phyloP scores from a whole-genome alignment of 1,140 invertebrate genomes.

The Musca domestica region DNA sequence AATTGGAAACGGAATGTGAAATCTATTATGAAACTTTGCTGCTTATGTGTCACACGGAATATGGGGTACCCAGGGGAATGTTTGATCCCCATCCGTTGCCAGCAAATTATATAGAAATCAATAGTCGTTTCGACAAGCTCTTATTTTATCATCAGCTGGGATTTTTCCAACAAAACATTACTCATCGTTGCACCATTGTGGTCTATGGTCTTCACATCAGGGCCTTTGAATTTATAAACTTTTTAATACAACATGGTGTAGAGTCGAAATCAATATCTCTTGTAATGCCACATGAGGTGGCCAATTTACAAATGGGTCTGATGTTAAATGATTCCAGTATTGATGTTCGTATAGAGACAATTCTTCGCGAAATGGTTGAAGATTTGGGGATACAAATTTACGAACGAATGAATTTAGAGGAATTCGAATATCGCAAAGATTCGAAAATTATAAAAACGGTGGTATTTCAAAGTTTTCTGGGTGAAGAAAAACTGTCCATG shows the following conservation, averaged over 20 bases:
- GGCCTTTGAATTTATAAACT: slow-evolving; percentile 39
- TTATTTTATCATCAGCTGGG: slow-evolving; percentile 38
- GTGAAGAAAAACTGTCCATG: background rate
- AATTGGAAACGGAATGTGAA: slow-evolving; percentile 30
- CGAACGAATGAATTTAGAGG: slow-evolving; percentile 25
- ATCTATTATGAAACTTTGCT: slow-evolving; percentile 41
- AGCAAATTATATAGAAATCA: slow-evolving; percentile 38
- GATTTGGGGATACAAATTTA: slow-evolving; percentile 29
- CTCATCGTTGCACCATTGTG: slow-evolving; percentile 28
- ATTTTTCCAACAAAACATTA: slow-evolving; percentile 18
- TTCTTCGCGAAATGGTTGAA: slow-evolving; percentile 34
- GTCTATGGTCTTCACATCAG: slow-evolving; percentile 36
- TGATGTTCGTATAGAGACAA: slow-evolving; percentile 33
- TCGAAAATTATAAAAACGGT: slow-evolving; percentile 17
- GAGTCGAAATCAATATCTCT: slow-evolving; percentile 18
- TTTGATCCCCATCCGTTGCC: slow-evolving; percentile 11
- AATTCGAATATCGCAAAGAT: slow-evolving; percentile 26
- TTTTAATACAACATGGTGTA: slow-evolving; percentile 34
- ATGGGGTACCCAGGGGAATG: slow-evolving; percentile 1
- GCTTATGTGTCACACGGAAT: slow-evolving; percentile 30
- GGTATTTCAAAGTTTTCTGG: slow-evolving; percentile 27
- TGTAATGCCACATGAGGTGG: slow-evolving; percentile 27
- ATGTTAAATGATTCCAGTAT: slow-evolving; percentile 27
- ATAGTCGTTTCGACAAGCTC: slow-evolving; percentile 37
- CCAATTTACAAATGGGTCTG: slow-evolving; percentile 9